Conservation (phyloP, 2,113 vertebrate genomes). For the Lanius collurio region DNA sequence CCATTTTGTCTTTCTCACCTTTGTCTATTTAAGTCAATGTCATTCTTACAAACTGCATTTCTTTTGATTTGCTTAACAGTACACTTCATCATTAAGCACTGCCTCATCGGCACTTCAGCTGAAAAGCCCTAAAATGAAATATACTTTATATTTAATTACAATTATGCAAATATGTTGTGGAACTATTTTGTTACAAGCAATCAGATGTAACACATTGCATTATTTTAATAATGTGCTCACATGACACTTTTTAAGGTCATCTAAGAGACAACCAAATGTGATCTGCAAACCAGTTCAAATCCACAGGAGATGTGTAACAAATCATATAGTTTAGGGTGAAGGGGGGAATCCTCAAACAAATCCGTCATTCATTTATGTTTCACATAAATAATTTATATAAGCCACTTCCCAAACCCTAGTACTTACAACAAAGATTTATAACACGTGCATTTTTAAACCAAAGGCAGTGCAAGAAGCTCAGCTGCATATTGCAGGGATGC, state of each 20-base stretch:
- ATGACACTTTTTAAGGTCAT: not conserved
- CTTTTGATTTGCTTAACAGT: not conserved
- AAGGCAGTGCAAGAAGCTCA: not conserved
- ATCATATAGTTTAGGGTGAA: not conserved
- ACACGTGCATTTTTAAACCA: not conserved
- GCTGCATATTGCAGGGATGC: accelerated
- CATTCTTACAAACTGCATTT: not conserved
- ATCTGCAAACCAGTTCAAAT: not conserved
- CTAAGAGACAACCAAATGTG: not conserved
- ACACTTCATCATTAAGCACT: not conserved
- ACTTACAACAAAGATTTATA: not conserved
- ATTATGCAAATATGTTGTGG: not conserved
- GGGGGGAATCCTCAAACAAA: not conserved
- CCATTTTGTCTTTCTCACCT: not conserved
- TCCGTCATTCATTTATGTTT: not conserved
- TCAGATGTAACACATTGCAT: not conserved
- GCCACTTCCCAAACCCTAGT: not conserved
- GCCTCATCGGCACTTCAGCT: not conserved
- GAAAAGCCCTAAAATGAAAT: not conserved
- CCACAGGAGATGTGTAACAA: not conserved
- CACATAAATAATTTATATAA: not conserved
- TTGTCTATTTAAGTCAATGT: not conserved
- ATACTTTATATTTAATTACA: not conserved
- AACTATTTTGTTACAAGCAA: not conserved
- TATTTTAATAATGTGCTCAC: not conserved